Base-by-base conservation (phyloP, 2,113 vertebrate species). In the Xenopus borealis region DNA sequence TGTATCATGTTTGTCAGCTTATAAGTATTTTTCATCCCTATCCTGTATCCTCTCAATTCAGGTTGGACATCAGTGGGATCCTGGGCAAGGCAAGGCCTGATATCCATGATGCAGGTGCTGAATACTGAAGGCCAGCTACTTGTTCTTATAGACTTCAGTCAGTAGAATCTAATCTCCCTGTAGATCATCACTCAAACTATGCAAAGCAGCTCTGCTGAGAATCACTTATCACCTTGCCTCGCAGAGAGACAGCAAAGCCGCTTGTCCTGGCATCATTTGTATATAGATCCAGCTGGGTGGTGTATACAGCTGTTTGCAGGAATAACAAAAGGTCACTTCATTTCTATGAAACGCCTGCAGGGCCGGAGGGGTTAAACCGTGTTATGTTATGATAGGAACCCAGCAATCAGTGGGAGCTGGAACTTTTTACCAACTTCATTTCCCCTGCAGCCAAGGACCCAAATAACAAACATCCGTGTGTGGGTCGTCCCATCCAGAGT, bases 401-500 rank as follows among this genome's bases (percentile, higher is more conserved):
- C 57, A 44, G 66, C 73, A 76, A 76, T 76, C 73, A 76, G 55
- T 20, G 58, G 58, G 27, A 63, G 66, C 66, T 69, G 73, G 59
- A 76, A 62, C 46, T 62, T 76, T 76, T 76, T 62, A 76, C 73
- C 73, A 63, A 12, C 27, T 63, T 76, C 33, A 76, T 76, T 76
- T 69, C 23, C 73, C 73, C 66, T 16, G 18, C 58, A 76, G 73
- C 73, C 73, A 45, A 76, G 66, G 53, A 76, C 73, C 73, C 73
- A 76, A 76, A 76, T 69, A 69, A 76, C 73, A 76, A 76, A 76
- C 66, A 76, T 76, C 66, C 66, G 66, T 76, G 73, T 76, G 73
- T 76, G 73, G 73, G 73, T 69, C 57, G 47, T 23, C 73, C 66
- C 73, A 63, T 76, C 73, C 47, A 33, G 20, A 55, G 58, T 55